These are phyloP conservation scores for Xiphophorus birchmanni DNA, from an alignment of 2,797 vertebrate genomes.

Conservation along the genomic window DNA sequence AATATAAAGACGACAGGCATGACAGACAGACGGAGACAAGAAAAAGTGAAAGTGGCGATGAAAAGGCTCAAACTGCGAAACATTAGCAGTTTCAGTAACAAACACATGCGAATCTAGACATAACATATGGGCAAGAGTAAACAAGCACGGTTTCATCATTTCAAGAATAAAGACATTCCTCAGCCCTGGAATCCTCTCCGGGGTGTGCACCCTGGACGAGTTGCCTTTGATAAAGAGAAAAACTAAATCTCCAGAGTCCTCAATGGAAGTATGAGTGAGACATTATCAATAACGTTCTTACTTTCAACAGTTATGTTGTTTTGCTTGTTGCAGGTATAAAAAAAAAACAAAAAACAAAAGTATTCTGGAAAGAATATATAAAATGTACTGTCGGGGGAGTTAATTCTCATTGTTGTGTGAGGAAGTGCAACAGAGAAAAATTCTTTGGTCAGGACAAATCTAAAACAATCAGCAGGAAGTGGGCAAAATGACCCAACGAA, in stretches of 20 bases:
- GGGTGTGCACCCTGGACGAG: slow-evolving; percentile 14
- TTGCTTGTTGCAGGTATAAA: neutral
- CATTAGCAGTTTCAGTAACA: slow-evolving; percentile 9
- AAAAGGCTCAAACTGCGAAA: slow-evolving; percentile 27
- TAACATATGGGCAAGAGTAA: slow-evolving; percentile 43
- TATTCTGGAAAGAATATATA: slow-evolving; percentile 19
- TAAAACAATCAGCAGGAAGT: slow-evolving; percentile 67
- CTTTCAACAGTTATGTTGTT: slow-evolving; percentile 19
- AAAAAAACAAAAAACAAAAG: neutral
- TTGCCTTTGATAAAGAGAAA: slow-evolving; percentile 14
- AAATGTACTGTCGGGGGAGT: slow-evolving; percentile 20
- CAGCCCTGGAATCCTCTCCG: slow-evolving; percentile 7
- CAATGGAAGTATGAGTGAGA: slow-evolving; percentile 3
- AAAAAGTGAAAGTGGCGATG: slow-evolving; percentile 1
- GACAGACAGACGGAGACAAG: slow-evolving; percentile 4
- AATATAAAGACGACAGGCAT: slow-evolving; percentile 1
- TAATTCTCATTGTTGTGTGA: slow-evolving; percentile 22
- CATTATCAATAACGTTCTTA: neutral
- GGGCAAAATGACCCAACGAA: slow-evolving; percentile 37
- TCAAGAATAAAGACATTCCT: slow-evolving; percentile 32
- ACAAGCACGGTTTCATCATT: slow-evolving; percentile 23
- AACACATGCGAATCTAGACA: slow-evolving; percentile 26
- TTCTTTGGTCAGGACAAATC: slow-evolving; percentile 39
- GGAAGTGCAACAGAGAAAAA: slow-evolving; percentile 50
- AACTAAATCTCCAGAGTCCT: slow-evolving; percentile 14